Percentiles rank a stretch among this genome's conserved stretches.
Conservation (phyloP, 2,113 vertebrate genomes). For the Tachysurus fulvidraco region DNA sequence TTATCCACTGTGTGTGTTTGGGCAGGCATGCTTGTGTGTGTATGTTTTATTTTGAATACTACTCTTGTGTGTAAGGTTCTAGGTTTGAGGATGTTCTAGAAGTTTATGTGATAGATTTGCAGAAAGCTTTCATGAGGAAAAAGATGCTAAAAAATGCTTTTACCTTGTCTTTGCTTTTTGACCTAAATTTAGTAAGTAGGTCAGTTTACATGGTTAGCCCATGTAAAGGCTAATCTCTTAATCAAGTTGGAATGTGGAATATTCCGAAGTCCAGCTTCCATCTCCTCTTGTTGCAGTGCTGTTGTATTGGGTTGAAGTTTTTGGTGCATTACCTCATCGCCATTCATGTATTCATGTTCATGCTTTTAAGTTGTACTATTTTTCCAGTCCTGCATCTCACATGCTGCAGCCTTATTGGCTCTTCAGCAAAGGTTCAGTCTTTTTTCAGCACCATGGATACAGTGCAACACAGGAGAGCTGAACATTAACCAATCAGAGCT, state of each 20-base stretch:
- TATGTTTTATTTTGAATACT: not conserved
- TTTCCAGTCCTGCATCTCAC: constrained; percentile 57
- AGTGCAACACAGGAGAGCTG: constrained; percentile 69
- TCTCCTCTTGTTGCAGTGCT: constrained; percentile 39
- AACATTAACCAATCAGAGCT: constrained; percentile 69
- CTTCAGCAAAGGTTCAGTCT: constrained; percentile 66
- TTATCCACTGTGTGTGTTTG: no score
- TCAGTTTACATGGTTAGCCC: constrained; percentile 11
- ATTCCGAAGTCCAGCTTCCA: constrained; percentile 34
- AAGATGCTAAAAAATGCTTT: not conserved
- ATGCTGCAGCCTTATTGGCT: constrained; percentile 28
- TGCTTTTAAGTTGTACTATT: constrained; percentile 71
- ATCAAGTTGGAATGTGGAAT: constrained; percentile 27
- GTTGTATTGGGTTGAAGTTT: constrained; percentile 47
- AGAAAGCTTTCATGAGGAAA: not conserved
- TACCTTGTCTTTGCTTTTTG: not conserved
- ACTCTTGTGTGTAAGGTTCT: not conserved
- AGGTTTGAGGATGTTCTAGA: not conserved
- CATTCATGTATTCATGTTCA: constrained; percentile 74
- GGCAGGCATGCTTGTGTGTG: not conserved
- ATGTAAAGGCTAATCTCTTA: constrained; percentile 12
- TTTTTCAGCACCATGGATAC: constrained; percentile 80
- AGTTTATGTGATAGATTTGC: not conserved
- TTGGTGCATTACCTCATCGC: constrained; percentile 76
- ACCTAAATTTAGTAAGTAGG: constrained; percentile 21